phyloP scores from a whole-genome alignment of 2,797 vertebrate species.

The Psittacula derbiana region DNA sequence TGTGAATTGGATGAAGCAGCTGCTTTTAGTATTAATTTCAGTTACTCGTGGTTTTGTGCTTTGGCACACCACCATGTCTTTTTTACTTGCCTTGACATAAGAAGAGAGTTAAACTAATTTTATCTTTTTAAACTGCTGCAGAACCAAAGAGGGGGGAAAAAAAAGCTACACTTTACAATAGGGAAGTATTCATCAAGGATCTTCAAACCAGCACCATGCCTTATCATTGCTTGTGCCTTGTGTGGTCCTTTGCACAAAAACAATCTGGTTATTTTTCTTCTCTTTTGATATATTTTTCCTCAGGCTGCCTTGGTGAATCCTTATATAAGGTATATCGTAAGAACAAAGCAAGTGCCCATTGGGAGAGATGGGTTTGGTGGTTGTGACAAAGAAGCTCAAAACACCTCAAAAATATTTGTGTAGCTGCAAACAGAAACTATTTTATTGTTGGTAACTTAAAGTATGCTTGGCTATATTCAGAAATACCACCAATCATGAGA shows the following conservation, averaged over 20 bases:
- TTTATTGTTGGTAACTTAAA: background rate
- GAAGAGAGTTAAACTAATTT: slow-evolving; percentile 77
- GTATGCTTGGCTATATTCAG: background rate
- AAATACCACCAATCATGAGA: background rate
- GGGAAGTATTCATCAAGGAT: slow-evolving; percentile 68
- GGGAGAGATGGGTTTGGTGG: background rate
- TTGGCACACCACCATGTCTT: slow-evolving; percentile 73
- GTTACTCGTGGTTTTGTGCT: slow-evolving; percentile 74
- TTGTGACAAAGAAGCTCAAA: background rate
- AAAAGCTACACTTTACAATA: slow-evolving; percentile 34
- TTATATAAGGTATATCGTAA: background rate
- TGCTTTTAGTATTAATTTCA: slow-evolving; percentile 72
- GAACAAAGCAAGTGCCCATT: background rate
- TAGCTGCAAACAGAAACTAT: background rate
- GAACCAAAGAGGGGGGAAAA: slow-evolving; percentile 31
- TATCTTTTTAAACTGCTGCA: slow-evolving; percentile 79
- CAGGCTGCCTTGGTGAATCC: background rate
- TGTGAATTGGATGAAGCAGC: slow-evolving; percentile 62
- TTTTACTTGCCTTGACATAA: slow-evolving; percentile 76
- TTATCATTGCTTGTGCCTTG: background rate
- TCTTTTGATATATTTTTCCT: background rate
- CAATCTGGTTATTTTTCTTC: background rate
- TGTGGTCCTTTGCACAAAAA: background rate
- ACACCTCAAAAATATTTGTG: background rate
- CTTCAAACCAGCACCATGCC: background rate